phyloP scores from a whole-genome alignment of 2,888 invertebrate species.

The Lasioglossum lativentre region DNA sequence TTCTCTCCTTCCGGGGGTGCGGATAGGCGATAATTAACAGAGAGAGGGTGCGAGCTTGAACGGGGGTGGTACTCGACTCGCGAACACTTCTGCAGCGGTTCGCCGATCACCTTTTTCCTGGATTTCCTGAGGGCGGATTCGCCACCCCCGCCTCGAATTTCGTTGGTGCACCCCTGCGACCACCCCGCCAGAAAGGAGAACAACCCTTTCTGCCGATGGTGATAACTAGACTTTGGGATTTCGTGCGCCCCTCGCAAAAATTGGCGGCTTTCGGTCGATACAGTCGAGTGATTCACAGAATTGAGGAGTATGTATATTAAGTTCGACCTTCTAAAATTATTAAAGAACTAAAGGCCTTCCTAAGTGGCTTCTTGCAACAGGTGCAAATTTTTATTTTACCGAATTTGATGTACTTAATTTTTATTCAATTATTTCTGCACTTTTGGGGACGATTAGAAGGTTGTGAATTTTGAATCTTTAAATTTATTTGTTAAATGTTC shows the following conservation, averaged over 20 bases:
- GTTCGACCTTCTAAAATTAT: background rate
- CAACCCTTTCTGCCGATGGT: background rate
- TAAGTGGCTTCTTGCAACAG: too few species aligned
- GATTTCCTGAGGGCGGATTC: conserved; percentile 32
- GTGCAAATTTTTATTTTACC: too few species aligned
- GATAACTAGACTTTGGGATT: background rate
- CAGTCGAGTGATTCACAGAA: background rate
- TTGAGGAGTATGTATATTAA: background rate
- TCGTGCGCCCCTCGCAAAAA: background rate
- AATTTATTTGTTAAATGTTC: background rate
- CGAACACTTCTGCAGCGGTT: conserved; percentile 40
- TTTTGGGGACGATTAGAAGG: background rate
- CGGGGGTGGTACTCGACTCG: conserved; percentile 41
- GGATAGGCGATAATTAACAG: conserved; percentile 37
- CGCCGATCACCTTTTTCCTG: conserved; percentile 41
- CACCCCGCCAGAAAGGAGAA: background rate
- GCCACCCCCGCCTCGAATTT: background rate
- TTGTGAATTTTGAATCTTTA: background rate
- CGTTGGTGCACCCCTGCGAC: background rate
- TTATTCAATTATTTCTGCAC: background rate
- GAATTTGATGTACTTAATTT: background rate
- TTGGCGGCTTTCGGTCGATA: background rate
- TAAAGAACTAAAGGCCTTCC: background rate
- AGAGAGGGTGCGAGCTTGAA: conserved; percentile 44
- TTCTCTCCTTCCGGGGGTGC: conserved; percentile 27